Evolutionary conservation across 2,888 invertebrate species (phyloP).

Genomic region (Drosophila merina): DNA sequence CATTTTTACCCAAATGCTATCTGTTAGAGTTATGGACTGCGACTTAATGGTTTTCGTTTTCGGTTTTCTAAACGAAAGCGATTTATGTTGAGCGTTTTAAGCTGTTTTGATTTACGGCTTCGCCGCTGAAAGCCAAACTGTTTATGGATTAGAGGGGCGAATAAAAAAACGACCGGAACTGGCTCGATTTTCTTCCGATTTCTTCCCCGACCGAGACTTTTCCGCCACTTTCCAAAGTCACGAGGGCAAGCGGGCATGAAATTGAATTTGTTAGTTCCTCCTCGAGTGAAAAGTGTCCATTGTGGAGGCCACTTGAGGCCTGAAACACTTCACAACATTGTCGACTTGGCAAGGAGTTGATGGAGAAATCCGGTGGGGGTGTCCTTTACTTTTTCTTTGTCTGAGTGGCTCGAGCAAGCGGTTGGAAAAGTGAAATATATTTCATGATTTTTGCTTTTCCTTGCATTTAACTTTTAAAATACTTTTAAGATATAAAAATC

Average conservation of each 20-base stretch:
- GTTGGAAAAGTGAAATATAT: not conserved
- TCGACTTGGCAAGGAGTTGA: slow-evolving; percentile 2
- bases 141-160: slow-evolving; percentile 35
- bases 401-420: not conserved
- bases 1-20: slow-evolving; percentile 8
- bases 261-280: slow-evolving; percentile 48
- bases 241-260: slow-evolving; percentile 48
- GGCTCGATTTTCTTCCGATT: not conserved
- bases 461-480: no score
- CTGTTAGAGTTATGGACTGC: slow-evolving; percentile 15
- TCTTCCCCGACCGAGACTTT: not conserved
- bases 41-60: slow-evolving; percentile 17
- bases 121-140: slow-evolving; percentile 38
- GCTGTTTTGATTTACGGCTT: slow-evolving; percentile 68
- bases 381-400: not conserved
- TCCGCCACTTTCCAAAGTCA: slow-evolving; percentile 17
- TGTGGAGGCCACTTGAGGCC: slow-evolving; percentile 1
- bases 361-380: not conserved
- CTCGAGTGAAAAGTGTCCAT: slow-evolving; percentile 14
- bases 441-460: not conserved
- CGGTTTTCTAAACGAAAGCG: slow-evolving; percentile 2
- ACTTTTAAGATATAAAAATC: no score
- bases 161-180: not conserved
- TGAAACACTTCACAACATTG: slow-evolving; percentile 5
- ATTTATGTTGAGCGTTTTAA: slow-evolving; percentile 55